Evolutionary conservation across 2,113 vertebrate genomes (phyloP).

Genomic region (Tinamus guttatus): DNA sequence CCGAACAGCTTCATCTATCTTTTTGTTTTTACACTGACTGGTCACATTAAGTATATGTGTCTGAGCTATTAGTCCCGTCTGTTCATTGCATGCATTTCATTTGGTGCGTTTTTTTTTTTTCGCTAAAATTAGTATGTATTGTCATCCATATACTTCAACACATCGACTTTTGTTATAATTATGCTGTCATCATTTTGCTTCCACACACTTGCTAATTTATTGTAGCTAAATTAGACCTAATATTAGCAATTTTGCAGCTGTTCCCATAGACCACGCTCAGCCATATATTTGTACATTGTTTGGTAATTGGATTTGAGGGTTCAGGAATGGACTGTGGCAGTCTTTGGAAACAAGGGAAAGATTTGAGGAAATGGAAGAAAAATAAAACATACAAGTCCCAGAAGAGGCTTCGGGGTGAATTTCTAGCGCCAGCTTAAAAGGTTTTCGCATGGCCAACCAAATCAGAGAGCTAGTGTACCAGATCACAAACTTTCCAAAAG

Average conservation of each 20-base stretch:
- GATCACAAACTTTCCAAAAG: neutral
- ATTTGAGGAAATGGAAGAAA: conserved; percentile 34
- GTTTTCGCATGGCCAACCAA: neutral
- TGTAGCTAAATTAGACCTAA: conserved; percentile 86
- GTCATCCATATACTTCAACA: conserved; percentile 84
- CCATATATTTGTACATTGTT: conserved; percentile 78
- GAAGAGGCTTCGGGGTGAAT: conserved; percentile 20
- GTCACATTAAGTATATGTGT: conserved; percentile 84
- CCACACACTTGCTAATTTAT: conserved; percentile 87
- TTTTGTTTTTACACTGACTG: conserved; percentile 86
- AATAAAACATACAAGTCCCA: conserved; percentile 15
- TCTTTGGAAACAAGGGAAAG: conserved; percentile 51
- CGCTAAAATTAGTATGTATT: conserved; percentile 85
- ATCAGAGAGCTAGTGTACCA: neutral
- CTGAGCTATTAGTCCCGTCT: conserved; percentile 83
- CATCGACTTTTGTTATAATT: conserved; percentile 87
- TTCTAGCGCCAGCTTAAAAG: conserved; percentile 7
- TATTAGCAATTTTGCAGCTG: conserved; percentile 90
- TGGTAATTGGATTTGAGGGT: conserved; percentile 80
- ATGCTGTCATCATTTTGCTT: conserved; percentile 84
- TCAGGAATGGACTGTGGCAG: conserved; percentile 48
- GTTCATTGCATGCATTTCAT: conserved; percentile 78
- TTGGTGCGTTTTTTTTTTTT: conserved; percentile 67
- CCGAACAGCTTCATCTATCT: conserved; percentile 86
- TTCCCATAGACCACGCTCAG: conserved; percentile 76